Percentiles rank a stretch among this genome's conserved stretches.
Evolutionary conservation across 2,113 vertebrate genomes (phyloP).

Genomic region (Pyxicephalus adspersus): DNA sequence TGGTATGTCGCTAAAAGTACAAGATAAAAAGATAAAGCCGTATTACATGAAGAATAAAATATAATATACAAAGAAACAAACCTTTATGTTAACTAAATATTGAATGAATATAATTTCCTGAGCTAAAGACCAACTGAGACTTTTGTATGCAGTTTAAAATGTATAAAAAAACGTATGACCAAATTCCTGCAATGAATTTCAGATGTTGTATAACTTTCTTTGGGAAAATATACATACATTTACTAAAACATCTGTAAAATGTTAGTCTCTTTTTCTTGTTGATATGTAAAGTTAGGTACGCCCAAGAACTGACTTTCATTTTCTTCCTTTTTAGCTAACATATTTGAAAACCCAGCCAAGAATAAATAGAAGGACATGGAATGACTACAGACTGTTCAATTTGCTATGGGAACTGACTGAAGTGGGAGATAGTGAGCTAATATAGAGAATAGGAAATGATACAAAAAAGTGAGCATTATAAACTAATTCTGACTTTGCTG

Average conservation of each 20-base stretch:
- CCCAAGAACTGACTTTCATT: slow-evolving; percentile 17
- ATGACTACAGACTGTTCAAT: slow-evolving; percentile 10
- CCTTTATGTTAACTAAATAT: not conserved
- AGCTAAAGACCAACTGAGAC: not conserved
- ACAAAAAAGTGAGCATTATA: slow-evolving; percentile 34
- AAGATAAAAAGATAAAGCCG: not conserved
- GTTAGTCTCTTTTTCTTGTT: slow-evolving; percentile 20
- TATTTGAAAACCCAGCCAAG: not conserved
- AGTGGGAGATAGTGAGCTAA: slow-evolving; percentile 39
- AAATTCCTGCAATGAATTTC: slow-evolving; percentile 32
- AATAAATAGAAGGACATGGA: slow-evolving; percentile 25
- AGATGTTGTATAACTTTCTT: slow-evolving; percentile 45
- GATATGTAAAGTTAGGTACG: slow-evolving; percentile 32
- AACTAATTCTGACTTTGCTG: slow-evolving; percentile 30
- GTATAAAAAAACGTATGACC: not conserved
- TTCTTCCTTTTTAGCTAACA: not conserved
- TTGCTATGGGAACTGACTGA: slow-evolving; percentile 47
- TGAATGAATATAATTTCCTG: slow-evolving; percentile 30
- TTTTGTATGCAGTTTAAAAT: not conserved
- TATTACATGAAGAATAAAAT: not conserved
- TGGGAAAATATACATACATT: slow-evolving; percentile 36
- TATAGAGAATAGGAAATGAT: slow-evolving; percentile 24
- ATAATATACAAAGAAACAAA: not conserved
- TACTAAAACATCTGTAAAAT: slow-evolving; percentile 48
- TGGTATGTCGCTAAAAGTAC: not conserved